phyloP scores from a whole-genome alignment of 2,888 invertebrate species.

The Xanthorhoe spadicearia region DNA sequence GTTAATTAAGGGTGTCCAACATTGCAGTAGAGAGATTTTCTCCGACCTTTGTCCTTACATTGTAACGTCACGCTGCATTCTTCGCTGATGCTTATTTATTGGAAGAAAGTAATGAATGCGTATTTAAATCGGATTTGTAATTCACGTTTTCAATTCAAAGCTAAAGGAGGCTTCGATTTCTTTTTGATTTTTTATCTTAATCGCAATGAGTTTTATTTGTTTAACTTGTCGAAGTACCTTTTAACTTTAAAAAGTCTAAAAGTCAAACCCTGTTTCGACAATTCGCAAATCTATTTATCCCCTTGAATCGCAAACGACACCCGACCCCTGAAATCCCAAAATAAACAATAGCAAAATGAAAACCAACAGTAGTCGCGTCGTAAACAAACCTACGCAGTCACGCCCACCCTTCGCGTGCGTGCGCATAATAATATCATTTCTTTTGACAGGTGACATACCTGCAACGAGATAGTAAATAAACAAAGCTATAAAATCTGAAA shows the following conservation, averaged over 20 bases:
- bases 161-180: neutral
- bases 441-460: constrained; percentile 29
- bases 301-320: constrained; percentile 11
- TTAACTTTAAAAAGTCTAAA: neutral
- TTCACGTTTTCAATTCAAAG: neutral
- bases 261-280: constrained; percentile 2
- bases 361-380: constrained; percentile 18
- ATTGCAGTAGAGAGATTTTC: constrained; percentile 21
- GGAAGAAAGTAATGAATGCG: constrained; percentile 6
- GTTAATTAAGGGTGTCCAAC: constrained; percentile 27
- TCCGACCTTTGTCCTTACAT: constrained; percentile 17
- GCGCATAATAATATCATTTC: constrained; percentile 33
- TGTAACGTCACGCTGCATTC: constrained; percentile 20
- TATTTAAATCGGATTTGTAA: neutral
- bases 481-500: constrained; percentile 1
- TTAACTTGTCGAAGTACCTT: neutral
- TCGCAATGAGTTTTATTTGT: neutral
- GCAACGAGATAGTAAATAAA: constrained; percentile 5
- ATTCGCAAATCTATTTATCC: constrained; percentile 13
- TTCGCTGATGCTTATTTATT: constrained; percentile 20
- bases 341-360: constrained; percentile 30
- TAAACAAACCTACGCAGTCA: constrained; percentile 35
- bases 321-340: constrained; percentile 19
- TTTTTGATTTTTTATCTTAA: too few relatives aligned
- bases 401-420: constrained; percentile 39